Conservation (phyloP, 2,113 vertebrate genomes). For the Limanda limanda region DNA sequence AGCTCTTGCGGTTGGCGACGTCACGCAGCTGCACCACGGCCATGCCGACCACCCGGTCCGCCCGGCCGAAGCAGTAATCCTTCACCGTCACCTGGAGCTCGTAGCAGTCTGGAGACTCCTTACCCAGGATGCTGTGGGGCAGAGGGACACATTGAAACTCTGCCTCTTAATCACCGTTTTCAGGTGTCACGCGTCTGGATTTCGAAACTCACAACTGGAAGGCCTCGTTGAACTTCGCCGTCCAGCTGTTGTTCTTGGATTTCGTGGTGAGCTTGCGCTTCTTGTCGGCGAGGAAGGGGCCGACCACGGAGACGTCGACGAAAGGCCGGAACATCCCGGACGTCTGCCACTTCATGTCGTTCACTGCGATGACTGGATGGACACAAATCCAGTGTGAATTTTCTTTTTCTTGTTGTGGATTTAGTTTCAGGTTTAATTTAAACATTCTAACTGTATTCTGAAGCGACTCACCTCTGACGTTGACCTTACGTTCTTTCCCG, state of each 20-base stretch:
- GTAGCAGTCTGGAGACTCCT: conserved; percentile 90
- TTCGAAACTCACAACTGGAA: conserved; percentile 90
- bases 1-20: conserved; percentile 90
- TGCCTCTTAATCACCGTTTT: not conserved
- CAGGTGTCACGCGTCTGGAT: not conserved
- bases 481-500: conserved; percentile 94
- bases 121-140: conserved; percentile 87
- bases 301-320: conserved; percentile 93
- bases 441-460: too few relatives aligned
- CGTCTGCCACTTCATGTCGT: conserved; percentile 97
- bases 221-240: conserved; percentile 95
- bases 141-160: not conserved
- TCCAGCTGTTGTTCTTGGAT: conserved; percentile 98
- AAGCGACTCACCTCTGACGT: conserved; percentile 87
- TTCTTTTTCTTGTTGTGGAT: too few relatives aligned
- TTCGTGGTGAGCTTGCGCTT: conserved; percentile 98
- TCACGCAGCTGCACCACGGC: conserved; percentile 93
- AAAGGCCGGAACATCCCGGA: conserved; percentile 97
- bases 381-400: not conserved
- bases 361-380: conserved; percentile 91
- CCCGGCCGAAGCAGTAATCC: conserved; percentile 98
- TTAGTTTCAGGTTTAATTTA: too few relatives aligned
- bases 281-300: conserved; percentile 93
- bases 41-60: conserved; percentile 92
- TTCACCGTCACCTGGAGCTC: conserved; percentile 96